Percentiles rank a stretch among this genome's conserved stretches.
Evolutionary conservation across 2,888 invertebrate genomes (phyloP).

Genomic region (Dasypolia templi): DNA sequence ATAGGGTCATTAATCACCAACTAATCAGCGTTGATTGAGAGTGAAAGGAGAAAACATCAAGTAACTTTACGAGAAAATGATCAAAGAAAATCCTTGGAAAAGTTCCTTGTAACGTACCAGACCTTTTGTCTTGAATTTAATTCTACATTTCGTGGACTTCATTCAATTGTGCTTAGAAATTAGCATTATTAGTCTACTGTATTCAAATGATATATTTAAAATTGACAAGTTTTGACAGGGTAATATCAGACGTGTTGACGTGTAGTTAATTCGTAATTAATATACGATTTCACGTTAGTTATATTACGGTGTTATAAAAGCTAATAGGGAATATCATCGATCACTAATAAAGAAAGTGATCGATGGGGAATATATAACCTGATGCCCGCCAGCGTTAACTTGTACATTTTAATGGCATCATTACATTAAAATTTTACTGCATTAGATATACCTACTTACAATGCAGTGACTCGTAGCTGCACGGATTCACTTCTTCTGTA

Average conservation of each 20-base stretch:
- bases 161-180: constrained; percentile 43
- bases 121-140: constrained; percentile 56
- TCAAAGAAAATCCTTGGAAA: constrained; percentile 55
- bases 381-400: background rate
- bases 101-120: constrained; percentile 32
- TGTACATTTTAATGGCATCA: constrained; percentile 1
- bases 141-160: constrained; percentile 32
- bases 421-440: constrained; percentile 28
- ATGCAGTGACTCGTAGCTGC: background rate
- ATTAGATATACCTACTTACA: background rate
- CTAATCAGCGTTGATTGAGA: constrained; percentile 50
- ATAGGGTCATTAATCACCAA: constrained; percentile 51
- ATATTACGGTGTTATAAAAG: constrained; percentile 29
- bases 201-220: no score
- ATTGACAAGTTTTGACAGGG: constrained; percentile 43
- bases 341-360: no score
- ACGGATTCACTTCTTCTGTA: background rate
- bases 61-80: constrained; percentile 50
- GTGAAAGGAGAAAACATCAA: constrained; percentile 45
- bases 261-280: constrained; percentile 1
- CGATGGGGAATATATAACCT: no score
- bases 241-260: constrained; percentile 33
- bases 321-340: constrained; percentile 35
- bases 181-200: constrained; percentile 26
- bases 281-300: constrained; percentile 29